Evolutionary conservation across 2,113 vertebrate genomes (phyloP), one percentile per base, ranked within the genome.

Genomic region (Polypterus senegalus): DNA sequence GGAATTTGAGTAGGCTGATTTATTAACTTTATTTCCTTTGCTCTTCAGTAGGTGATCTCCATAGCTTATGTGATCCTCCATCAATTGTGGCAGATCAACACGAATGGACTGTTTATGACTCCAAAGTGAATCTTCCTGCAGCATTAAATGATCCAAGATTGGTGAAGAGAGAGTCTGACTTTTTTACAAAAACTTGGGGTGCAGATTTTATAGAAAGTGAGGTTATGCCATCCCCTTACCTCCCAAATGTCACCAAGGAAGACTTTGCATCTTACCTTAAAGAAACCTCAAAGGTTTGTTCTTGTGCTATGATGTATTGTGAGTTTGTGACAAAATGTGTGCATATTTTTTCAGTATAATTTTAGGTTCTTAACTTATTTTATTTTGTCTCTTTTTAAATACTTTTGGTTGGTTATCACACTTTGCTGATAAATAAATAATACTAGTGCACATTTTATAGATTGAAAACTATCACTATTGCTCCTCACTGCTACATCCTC

Each of bases 121-220:
- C 96, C 51, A 97, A 93, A 88, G 96, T 99, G 70, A 98, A 99
- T 82, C 93, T 99, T 60, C 95, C 96, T 52, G 96, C 96, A 60
- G 96, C 90, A 54, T 80, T 99, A 70, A 99, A 99, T 70, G 96
- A 99, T 81, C 96, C 96, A 63, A 87, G 94, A 60, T 91, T 98
- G 61, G 89, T 92, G 79, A 99, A 98, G 77, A 85, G 96, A 74
- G 96, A 99, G 83, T 97, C 92, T 0, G 96, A 99, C 87, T 99
- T 99, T 73, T 98, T 99, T 86, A 99, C 96, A 74, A 99, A 99
- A 78, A 92, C 94, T 53, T 99, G 96, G 96, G 96, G 96, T 69
- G 77, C 90, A 81, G 95, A 98, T 82, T 99, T 99, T 77, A 83
- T 91, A 3, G 95, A 98, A 76, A 88, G 81, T 4, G 93, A 95